Evolutionary conservation across 1,140 invertebrate genomes (phyloP).

Genomic region (Potamilus streckersoni): DNA sequence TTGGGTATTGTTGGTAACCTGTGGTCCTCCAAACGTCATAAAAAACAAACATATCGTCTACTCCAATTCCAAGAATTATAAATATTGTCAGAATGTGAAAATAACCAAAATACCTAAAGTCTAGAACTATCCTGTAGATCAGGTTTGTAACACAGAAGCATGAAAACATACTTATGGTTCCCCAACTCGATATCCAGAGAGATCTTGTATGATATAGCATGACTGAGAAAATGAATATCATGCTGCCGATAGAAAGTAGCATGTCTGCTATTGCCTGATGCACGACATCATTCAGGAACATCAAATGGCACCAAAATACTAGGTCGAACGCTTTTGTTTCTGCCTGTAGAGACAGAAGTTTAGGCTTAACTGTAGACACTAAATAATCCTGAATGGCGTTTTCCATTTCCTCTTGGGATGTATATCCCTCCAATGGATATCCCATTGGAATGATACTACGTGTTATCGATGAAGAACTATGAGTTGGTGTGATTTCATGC

Average conservation of each 20-base stretch:
- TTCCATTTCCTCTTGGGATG: conserved; percentile 2
- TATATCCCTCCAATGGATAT: conserved; percentile 15
- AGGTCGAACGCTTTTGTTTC: conserved; percentile 16
- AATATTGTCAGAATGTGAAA: conserved; percentile 54
- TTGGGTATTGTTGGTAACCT: conserved; percentile 29
- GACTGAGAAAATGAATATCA: conserved; percentile 49
- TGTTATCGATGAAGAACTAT: conserved; percentile 14
- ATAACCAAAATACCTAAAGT: conserved; percentile 51
- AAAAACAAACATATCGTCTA: conserved; percentile 55
- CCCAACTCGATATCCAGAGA: conserved; percentile 38
- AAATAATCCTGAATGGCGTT: conserved; percentile 4
- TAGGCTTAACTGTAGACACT: conserved; percentile 9
- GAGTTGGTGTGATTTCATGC: conserved; percentile 7
- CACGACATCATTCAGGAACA: conserved; percentile 23
- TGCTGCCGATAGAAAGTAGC: conserved; percentile 40
- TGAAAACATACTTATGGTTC: conserved; percentile 42
- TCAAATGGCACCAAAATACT: conserved; percentile 9
- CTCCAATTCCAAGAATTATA: conserved; percentile 56
- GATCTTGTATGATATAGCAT: conserved; percentile 48
- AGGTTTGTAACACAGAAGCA: conserved; percentile 48
- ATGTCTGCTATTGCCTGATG: conserved; percentile 41
- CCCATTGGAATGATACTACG: conserved; percentile 12
- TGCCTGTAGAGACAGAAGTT: not conserved
- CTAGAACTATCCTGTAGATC: conserved; percentile 44
- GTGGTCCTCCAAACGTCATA: conserved; percentile 51